Evolutionary conservation across 2,113 vertebrate genomes (phyloP).

Genomic region (Trematocara variabile): DNA sequence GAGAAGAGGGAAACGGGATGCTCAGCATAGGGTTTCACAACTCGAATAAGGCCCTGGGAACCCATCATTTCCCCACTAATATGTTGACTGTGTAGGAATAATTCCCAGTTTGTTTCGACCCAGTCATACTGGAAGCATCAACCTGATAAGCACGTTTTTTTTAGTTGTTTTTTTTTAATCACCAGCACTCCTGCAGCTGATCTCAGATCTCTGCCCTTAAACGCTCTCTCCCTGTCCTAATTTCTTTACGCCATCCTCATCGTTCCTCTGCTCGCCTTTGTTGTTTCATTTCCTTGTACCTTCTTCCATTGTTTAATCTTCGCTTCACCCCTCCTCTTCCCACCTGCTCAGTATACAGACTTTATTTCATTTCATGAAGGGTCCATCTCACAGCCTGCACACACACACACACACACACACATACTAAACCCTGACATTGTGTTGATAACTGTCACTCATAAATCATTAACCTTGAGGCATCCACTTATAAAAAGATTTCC

Average conservation of each 20-base stretch:
- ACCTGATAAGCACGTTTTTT: neutral
- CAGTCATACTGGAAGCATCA: neutral
- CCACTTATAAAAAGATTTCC: slow-evolving; percentile 27
- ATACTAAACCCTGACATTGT: neutral
- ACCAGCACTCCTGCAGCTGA: neutral
- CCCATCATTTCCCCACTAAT: neutral
- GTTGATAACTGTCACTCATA: slow-evolving; percentile 50
- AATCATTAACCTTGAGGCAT: slow-evolving; percentile 8
- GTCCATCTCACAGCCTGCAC: neutral
- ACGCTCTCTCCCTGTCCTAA: neutral
- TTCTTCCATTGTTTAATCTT: slow-evolving; percentile 12
- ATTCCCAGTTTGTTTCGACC: neutral
- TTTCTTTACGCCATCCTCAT: neutral
- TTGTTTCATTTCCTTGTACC: slow-evolving; percentile 30
- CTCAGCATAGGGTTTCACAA: slow-evolving; percentile 51
- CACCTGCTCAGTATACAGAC: slow-evolving; percentile 49
- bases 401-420: too few species aligned
- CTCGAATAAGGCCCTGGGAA: slow-evolving; percentile 48
- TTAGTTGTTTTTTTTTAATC: neutral
- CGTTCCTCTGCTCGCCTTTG: neutral
- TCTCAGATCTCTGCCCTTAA: neutral
- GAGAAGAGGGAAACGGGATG: slow-evolving; percentile 55
- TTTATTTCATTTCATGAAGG: slow-evolving; percentile 57
- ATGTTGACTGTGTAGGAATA: neutral
- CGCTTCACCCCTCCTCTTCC: neutral